A percentile compares a stretch with the other conserved stretches of the same genome.
Conservation (phyloP, 2,888 invertebrate genomes). For the Amphimallon solstitiale region DNA sequence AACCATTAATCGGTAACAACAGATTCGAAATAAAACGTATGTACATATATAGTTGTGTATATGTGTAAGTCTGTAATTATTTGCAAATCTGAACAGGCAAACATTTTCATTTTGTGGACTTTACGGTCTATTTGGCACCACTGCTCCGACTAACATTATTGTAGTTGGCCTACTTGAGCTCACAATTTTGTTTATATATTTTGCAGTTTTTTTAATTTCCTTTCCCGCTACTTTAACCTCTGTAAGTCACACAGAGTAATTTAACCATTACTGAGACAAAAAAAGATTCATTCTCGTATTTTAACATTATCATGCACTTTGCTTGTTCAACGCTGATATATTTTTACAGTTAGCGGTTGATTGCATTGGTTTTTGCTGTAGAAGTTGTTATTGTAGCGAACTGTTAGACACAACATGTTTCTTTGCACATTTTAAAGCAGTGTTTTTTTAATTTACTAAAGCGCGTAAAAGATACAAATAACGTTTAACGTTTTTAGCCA, state of each 20-base stretch:
- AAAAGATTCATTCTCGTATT: slow-evolving; percentile 13
- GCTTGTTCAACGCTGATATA: not conserved
- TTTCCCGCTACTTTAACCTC: slow-evolving; percentile 1
- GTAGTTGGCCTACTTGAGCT: slow-evolving; percentile 36
- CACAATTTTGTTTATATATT: not conserved
- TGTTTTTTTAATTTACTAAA: too few relatives aligned
- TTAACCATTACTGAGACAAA: slow-evolving; percentile 3
- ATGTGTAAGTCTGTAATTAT: too few relatives aligned
- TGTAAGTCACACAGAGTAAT: slow-evolving; percentile 11
- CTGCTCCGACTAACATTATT: slow-evolving; percentile 32
- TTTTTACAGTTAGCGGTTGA: slow-evolving; percentile 26
- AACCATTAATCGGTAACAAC: too few relatives aligned
- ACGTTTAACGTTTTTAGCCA: too few relatives aligned
- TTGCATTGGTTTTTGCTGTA: slow-evolving; percentile 10
- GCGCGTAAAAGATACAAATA: too few relatives aligned
- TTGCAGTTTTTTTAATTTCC: not conserved
- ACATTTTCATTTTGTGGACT: slow-evolving; percentile 18
- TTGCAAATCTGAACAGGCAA: not conserved
- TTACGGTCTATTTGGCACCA: slow-evolving; percentile 39
- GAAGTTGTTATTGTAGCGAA: not conserved
- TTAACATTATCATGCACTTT: slow-evolving; percentile 15
- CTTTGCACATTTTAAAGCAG: not conserved
- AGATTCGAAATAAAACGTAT: too few relatives aligned
- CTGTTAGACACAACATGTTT: not conserved
- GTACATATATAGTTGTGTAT: too few relatives aligned